Evolutionary conservation across 2,888 invertebrate genomes (phyloP), one percentile per base, ranked within the genome.

Genomic region (Napeogenes inachia): DNA sequence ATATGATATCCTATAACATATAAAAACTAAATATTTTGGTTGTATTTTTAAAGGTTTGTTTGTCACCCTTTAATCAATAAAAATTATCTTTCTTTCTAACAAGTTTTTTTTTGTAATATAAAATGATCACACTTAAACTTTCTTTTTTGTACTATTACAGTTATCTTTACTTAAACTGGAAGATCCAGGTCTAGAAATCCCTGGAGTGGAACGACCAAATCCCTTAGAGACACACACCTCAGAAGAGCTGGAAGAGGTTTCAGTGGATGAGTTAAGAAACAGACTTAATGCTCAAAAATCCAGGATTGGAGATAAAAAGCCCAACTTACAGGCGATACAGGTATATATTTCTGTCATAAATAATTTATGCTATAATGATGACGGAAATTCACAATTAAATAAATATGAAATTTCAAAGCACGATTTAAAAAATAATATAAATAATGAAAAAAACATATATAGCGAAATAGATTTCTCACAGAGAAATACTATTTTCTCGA

Each of bases 251-350:
- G 90, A 92, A 0, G 85, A 83, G 0, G 80, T 91, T 0, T 85
- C 92, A 1, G 80, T 92, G 0, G 92, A 93, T 5, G 92, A 92
- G 38, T 75, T 94, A 35, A 91, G 94, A 73, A 91, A 91, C 63
- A 89, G 92, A 68, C 78, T 93, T 45, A 82, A 91, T 0, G 87
- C 91, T 0, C 92, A 93, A 59, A 93, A 93, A 73, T 91, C 93
- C 45, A 82, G 92, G 66, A 76, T 95, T 0, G 92, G 93, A 13
- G 91, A 92, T 2, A 73, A 70, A 47, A 94, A 95, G 69, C 95
- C 96, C 0, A 94, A 96, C 72, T 78, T 96, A 45, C 93, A 94
- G 55, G 93, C 95, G 68, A 94, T 96, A 77, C 91, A 93, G 77
- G 95, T 95, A 79, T 63, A 3, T 30, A 38, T 13, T 30, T 56